Conservation (phyloP, 2,888 invertebrate genomes). For the Tuberolachnus salignus region DNA sequence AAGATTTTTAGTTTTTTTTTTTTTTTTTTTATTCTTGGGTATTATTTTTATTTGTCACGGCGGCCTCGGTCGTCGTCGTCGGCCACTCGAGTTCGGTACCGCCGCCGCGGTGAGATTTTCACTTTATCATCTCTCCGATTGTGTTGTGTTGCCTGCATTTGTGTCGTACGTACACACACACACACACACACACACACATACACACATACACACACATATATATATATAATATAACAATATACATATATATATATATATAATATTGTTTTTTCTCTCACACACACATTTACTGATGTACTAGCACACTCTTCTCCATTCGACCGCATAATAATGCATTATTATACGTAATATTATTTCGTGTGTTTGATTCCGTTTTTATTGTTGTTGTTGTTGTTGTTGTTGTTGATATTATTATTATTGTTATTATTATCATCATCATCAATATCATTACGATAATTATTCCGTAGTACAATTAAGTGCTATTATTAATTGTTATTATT, state of each 20-base stretch:
- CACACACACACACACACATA: neutral
- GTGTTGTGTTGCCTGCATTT: conserved; percentile 8
- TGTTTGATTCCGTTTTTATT: conserved; percentile 10
- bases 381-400: conserved; percentile 4
- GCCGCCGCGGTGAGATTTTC: conserved; percentile 19
- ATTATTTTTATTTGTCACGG: neutral
- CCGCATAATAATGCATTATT: neutral
- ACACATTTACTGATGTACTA: neutral
- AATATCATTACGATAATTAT: neutral
- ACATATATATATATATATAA: too few relatives aligned
- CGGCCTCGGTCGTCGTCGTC: neutral
- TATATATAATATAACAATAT: too few relatives aligned
- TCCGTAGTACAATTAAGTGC: neutral
- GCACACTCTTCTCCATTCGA: neutral
- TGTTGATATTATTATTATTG: conserved; percentile 18
- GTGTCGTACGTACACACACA: neutral
- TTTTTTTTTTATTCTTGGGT: too few relatives aligned
- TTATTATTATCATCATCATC: conserved; percentile 36
- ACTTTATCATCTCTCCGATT: conserved; percentile 38
- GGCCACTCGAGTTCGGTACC: neutral
- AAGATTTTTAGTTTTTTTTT: too few relatives aligned
- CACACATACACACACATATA: neutral
- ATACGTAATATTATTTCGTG: neutral
- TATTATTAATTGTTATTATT: neutral
- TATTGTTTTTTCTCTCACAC: too few relatives aligned